Base-by-base conservation (phyloP, 2,888 invertebrate genomes). In the Drosophila setosimentum region DNA sequence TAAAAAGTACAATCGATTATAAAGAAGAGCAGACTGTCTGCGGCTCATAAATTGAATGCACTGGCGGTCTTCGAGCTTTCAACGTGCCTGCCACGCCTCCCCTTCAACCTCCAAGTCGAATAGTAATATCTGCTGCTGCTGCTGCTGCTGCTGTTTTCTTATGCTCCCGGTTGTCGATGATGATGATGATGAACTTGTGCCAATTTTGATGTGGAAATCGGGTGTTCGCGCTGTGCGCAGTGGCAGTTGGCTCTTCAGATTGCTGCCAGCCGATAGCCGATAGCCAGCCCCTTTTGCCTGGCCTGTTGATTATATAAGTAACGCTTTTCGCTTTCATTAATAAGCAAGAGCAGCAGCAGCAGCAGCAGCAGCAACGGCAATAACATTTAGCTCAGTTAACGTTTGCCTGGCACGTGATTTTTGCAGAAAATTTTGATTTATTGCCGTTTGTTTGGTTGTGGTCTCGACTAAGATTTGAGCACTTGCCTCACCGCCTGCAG, bases 1-100 rank as follows among this genome's bases (percentile, higher is more conserved):
- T 91, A 92, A 91, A 92, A 92, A 87, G 80, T 83, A 76, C 87
- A 89, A 89, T 86, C 85, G 90, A 86, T 86, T 87, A 85, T 73
- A 66, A 68, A 73, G 60, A 68, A 40, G 51, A 78, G 69, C 75
- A 73, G 75, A 76, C 80, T 89, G 90, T 89, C 90, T 87, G 84
- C 88, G 88, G 86, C 87, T 90, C 85, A 85, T 87, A 87, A 87
- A 87, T 89, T 87, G 87, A 83, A 72, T 79, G 66, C 79, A 73
- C 70, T 73, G 82, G 80, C 83, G 78, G 84, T 69, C 80, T 70
- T 70, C 62, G 21, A 80, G 89, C 89, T 89, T 87, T 87, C 87
- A 85, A 76, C 85, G 83, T 88, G 50, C 80, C 58, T 73, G 77
- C 60, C 74, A 78, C 83, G 82, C 86, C 67, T 59, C 57, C 49